phyloP scores from a whole-genome alignment of 2,888 invertebrate genomes.

The Archips xylosteana region DNA sequence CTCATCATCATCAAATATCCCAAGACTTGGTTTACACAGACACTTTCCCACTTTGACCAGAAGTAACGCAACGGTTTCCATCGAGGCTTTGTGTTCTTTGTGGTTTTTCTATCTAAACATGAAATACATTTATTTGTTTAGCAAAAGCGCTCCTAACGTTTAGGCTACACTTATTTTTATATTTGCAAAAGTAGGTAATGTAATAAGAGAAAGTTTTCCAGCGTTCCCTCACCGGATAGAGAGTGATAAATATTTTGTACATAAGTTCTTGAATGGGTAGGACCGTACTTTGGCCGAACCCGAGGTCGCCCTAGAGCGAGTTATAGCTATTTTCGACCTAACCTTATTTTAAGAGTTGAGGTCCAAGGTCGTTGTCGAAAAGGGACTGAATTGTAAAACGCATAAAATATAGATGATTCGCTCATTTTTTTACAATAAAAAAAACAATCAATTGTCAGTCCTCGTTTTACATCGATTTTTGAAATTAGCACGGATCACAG shows the following conservation, averaged over 20 bases:
- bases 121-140: too few relatives aligned
- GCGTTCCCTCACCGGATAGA: constrained; percentile 18
- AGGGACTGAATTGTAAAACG: constrained; percentile 5
- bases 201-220: constrained; percentile 30
- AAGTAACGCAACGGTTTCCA: too few relatives aligned
- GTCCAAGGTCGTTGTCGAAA: constrained; percentile 4
- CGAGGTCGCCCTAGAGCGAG: constrained; percentile 20
- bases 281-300: constrained; percentile 36
- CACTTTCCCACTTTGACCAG: too few relatives aligned
- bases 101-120: too few relatives aligned
- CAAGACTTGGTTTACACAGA: too few relatives aligned
- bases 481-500: too few relatives aligned
- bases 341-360: constrained; percentile 29
- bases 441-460: too few relatives aligned
- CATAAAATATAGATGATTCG: too few relatives aligned
- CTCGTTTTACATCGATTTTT: too few relatives aligned
- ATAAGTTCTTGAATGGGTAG: constrained; percentile 33
- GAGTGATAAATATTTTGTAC: constrained; percentile 39
- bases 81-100: too few relatives aligned
- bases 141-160: neutral
- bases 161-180: constrained; percentile 7
- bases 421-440: too few relatives aligned
- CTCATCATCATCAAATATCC: too few relatives aligned
- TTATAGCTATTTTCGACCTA: constrained; percentile 34
- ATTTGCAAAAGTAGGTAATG: constrained; percentile 29